A percentile compares a stretch with the other conserved stretches of the same genome.
Conservation (phyloP, 1,140 invertebrate genomes). For the Bactericera cockerelli region DNA sequence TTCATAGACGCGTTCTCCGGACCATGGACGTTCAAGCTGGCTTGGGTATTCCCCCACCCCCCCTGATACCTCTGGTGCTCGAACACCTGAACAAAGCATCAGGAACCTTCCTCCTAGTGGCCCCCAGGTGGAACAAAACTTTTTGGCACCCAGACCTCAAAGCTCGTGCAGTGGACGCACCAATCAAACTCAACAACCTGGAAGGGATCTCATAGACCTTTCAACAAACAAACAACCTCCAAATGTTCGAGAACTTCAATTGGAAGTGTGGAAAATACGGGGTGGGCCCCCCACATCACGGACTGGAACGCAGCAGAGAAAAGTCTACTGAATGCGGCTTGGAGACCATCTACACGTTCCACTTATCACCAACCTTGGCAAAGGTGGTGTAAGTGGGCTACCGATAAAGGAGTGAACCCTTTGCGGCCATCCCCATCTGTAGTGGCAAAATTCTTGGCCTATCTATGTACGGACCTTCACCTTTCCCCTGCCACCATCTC, state of each 20-base stretch:
- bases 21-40: conserved; percentile 24
- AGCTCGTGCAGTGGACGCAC: conserved; percentile 16
- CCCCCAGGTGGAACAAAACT: conserved; percentile 25
- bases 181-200: conserved; percentile 14
- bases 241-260: too few relatives aligned
- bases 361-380: too few relatives aligned
- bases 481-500: too few relatives aligned
- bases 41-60: conserved; percentile 28
- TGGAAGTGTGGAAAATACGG: conserved; percentile 16
- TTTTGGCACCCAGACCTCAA: conserved; percentile 26
- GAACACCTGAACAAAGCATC: conserved; percentile 23
- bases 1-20: conserved; percentile 26
- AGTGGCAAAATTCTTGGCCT: too few relatives aligned
- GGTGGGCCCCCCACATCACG: conserved; percentile 14
- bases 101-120: conserved; percentile 24
- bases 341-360: too few relatives aligned
- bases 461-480: too few relatives aligned
- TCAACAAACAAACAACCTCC: conserved; percentile 6
- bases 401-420: too few relatives aligned
- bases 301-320: neutral
- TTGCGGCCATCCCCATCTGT: too few relatives aligned
- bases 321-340: neutral
- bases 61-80: conserved; percentile 25
- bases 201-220: neutral
- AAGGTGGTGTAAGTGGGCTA: too few relatives aligned